These are phyloP conservation scores for Camptogramma bilineatum DNA, from an alignment of 2,888 invertebrate species.

Conservation along the genomic window DNA sequence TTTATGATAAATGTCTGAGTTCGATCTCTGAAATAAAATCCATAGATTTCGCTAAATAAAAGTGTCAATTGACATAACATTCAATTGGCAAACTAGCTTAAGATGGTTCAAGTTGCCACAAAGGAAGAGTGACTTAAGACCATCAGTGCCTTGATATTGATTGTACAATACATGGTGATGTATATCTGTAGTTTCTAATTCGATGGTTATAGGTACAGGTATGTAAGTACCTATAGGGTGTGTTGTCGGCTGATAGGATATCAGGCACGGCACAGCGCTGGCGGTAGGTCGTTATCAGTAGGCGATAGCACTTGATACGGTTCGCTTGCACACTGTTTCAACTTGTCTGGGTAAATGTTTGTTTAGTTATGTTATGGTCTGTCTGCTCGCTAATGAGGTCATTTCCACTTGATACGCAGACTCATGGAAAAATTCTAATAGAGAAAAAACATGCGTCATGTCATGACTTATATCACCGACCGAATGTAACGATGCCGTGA, in stretches of 20 bases:
- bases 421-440: constrained; percentile 49
- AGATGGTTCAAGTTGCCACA: background rate
- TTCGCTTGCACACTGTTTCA: constrained; percentile 69
- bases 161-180: background rate
- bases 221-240: constrained; percentile 22
- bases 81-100: background rate
- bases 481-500: background rate
- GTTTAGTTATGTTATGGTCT: constrained; percentile 62
- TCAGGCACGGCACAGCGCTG: constrained; percentile 34
- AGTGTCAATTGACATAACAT: too few relatives aligned
- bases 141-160: background rate
- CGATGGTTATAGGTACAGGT: constrained; percentile 10
- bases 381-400: constrained; percentile 63
- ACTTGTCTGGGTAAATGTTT: constrained; percentile 75
- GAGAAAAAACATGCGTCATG: constrained; percentile 17
- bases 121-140: background rate
- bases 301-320: constrained; percentile 68
- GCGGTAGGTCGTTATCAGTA: constrained; percentile 56
- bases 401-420: constrained; percentile 52
- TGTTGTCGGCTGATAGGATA: constrained; percentile 44
- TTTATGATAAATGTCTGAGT: background rate
- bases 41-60: background rate
- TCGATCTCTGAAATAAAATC: background rate
- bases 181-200: constrained; percentile 4
- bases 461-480: background rate